Percentiles rank a stretch among this genome's conserved stretches.
Evolutionary conservation across 2,113 vertebrate species (phyloP).

Genomic region (human): GRCh38 chr20:14323501-14324000

Average conservation of each 20-base stretch:
- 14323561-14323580: background rate
- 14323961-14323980: conserved; percentile 62
- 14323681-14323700: background rate
- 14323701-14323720: background rate
- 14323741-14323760: background rate
- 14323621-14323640: background rate
- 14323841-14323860: background rate
- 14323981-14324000: conserved; percentile 54
- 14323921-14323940: background rate
- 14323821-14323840: conserved; percentile 36
- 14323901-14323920: background rate
- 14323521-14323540: background rate
- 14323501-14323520: background rate
- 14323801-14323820: background rate
- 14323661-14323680: background rate
- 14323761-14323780: background rate
- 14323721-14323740: background rate
- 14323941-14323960: background rate
- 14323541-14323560: background rate
- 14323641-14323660: background rate
- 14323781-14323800: background rate
- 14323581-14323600: background rate
- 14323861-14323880: background rate
- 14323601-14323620: background rate
- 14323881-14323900: background rate